Percentiles rank a stretch among this genome's conserved stretches.
These are phyloP conservation scores for Erythrocebus patas DNA, from an alignment of 2,113 vertebrate species.

Conservation along the genomic window DNA sequence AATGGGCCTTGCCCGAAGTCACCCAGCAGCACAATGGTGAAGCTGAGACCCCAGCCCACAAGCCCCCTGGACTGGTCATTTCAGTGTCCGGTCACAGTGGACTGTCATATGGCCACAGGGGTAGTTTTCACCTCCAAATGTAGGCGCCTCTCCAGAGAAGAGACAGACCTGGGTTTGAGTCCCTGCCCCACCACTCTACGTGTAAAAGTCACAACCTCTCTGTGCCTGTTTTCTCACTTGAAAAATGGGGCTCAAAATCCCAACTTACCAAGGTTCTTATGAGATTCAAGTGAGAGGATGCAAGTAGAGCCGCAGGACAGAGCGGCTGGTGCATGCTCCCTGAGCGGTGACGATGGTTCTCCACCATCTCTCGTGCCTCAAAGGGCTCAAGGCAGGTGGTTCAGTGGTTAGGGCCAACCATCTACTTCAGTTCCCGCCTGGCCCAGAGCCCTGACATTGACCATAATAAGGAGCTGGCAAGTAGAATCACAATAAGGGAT, in stretches of 20 bases:
- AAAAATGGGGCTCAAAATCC: not conserved
- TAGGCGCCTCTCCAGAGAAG: not conserved
- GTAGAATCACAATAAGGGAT: not conserved
- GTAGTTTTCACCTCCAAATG: not conserved
- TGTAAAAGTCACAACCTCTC: not conserved
- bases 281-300: not conserved
- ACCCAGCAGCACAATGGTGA: not conserved
- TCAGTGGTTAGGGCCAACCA: constrained; percentile 8
- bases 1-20: not conserved
- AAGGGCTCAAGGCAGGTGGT: not conserved
- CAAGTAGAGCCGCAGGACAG: not conserved
- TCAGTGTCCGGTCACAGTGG: not conserved
- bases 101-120: not conserved
- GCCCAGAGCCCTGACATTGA: not conserved
- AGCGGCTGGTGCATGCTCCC: not conserved
- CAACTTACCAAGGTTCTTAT: not conserved
- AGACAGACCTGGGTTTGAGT: not conserved
- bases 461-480: not conserved
- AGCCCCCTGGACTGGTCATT: not conserved
- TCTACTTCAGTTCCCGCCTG: not conserved
- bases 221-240: not conserved
- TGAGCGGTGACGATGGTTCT: not conserved
- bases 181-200: not conserved
- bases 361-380: not conserved
- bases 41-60: not conserved